phyloP scores from a whole-genome alignment of 2,888 invertebrate species.

The Heliconius aoede region DNA sequence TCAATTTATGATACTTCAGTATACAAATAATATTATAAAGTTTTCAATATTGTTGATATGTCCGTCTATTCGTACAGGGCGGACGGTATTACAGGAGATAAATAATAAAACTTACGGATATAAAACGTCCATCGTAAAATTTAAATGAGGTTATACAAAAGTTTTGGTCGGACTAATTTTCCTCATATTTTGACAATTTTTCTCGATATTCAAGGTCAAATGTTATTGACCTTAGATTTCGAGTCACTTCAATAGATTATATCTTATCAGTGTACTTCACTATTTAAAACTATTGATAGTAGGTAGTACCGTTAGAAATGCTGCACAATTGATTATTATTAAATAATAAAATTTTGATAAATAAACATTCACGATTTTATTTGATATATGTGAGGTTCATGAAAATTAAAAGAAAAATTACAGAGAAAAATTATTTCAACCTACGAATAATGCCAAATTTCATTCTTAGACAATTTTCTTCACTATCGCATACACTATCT shows the following conservation, averaged over 20 bases:
- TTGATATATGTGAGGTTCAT: too few species aligned
- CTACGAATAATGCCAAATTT: too few species aligned
- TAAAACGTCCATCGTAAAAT: too few species aligned
- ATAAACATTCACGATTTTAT: background rate
- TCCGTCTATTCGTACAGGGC: background rate
- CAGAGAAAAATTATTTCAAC: too few species aligned
- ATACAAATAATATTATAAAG: background rate
- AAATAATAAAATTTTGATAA: too few species aligned
- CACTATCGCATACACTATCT: too few species aligned
- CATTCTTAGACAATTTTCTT: background rate
- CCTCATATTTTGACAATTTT: conserved; percentile 1
- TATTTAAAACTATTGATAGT: conserved; percentile 1
- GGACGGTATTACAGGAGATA: background rate
- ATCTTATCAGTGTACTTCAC: conserved; percentile 25
- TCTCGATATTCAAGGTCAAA: conserved; percentile 13
- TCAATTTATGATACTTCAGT: background rate
- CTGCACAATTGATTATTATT: background rate
- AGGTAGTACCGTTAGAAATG: background rate
- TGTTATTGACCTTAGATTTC: conserved; percentile 24
- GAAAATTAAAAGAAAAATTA: too few species aligned
- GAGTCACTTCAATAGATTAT: conserved; percentile 15
- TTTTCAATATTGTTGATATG: background rate
- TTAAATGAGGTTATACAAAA: too few species aligned
- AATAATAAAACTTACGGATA: background rate
- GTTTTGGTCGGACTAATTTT: background rate